Conservation (phyloP, 2,113 vertebrate species). For the Oriolus oriolus region DNA sequence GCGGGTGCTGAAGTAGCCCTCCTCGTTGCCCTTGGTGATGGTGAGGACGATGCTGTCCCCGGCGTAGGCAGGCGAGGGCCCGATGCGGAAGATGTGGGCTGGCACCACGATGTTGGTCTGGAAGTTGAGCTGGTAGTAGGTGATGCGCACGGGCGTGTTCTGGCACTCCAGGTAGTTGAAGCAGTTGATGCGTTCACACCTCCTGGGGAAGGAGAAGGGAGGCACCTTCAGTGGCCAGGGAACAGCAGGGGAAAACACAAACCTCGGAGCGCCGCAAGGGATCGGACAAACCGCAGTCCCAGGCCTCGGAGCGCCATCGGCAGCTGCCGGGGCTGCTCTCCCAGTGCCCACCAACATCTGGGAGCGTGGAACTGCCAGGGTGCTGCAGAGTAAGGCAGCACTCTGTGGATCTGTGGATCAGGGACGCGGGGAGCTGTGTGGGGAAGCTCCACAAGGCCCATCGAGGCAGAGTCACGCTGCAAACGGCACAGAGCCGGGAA, state of each 20-base stretch:
- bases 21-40: slow-evolving; percentile 85
- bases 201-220: slow-evolving; percentile 64
- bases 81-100: slow-evolving; percentile 90
- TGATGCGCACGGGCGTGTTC: slow-evolving; percentile 81
- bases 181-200: slow-evolving; percentile 84
- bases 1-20: slow-evolving; percentile 86
- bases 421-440: neutral
- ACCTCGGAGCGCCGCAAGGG: neutral
- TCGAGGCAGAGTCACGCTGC: neutral
- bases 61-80: slow-evolving; percentile 83
- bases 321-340: neutral
- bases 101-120: slow-evolving; percentile 87
- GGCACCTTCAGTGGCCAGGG: neutral
- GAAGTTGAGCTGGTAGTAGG: slow-evolving; percentile 89
- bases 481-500: neutral
- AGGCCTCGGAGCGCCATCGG: neutral
- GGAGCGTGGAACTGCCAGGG: neutral
- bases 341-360: neutral
- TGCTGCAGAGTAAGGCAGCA: neutral
- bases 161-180: slow-evolving; percentile 85
- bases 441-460: neutral
- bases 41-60: slow-evolving; percentile 86
- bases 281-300: neutral
- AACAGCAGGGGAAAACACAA: neutral
- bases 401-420: too few species aligned